Evolutionary conservation across 2,888 invertebrate genomes (phyloP), one percentile per base, ranked within the genome.

Genomic region (Drosophila austrosaltans): DNA sequence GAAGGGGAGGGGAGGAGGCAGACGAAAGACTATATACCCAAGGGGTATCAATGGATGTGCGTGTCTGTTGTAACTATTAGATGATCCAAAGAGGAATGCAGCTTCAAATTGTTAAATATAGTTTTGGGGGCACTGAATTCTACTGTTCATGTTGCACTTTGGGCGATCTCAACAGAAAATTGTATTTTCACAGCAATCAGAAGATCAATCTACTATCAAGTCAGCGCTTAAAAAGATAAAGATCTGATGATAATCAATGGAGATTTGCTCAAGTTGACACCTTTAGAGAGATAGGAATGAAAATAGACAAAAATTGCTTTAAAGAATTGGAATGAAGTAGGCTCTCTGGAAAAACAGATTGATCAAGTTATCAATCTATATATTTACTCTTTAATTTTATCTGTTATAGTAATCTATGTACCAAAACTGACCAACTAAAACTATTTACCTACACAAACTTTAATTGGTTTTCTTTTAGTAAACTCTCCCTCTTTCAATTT

Each of bases 51-150:
- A 28, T 36, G 22, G 60, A 20, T 36, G 71, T 72, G 71, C 72
- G 66, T 72, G 71, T 62, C 53, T 42, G n/a, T 8, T 20, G 22
- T 44, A 39, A 70, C 57, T 30, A 58, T 69, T 64, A 48, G 70
- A 63, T 30, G 57, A 53, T 53, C 40, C 48, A 16, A 16, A 28
- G 25, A 53, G 10, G 4, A 25, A 22, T 58, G 59, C 22, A 8
- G 28, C 48, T 25, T 25, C 48, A 48, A 48, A 48, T 48, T 48
- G 48, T 25, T 48, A 48, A 48, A 48, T 48, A 48, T 48, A 48
- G 48, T 48, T 48, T 48, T 22, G 25, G 44, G 42, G 8, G 8
- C 20, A 48, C 3, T 48, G 36, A 8, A 8, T 36, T 36, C 36
- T 16, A 16, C 16, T 16, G 1, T 36, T 36, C 10, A 36, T 36